Evolutionary conservation across 2,113 vertebrate species (phyloP), one percentile per base, ranked within the genome.

Genomic region (Eptatretus burgeri): DNA sequence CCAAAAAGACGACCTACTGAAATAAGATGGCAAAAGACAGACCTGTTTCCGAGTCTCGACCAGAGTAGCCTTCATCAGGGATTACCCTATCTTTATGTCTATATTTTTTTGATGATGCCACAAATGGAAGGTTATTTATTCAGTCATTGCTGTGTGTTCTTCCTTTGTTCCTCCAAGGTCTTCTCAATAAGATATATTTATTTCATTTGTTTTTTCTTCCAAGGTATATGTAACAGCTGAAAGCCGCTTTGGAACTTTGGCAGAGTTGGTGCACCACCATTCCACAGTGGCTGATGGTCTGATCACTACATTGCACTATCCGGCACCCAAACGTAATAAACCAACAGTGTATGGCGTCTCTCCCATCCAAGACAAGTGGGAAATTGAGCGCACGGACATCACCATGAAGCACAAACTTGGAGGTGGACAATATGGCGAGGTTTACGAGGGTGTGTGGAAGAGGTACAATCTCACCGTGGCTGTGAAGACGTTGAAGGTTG

Each of bases 341-440:
- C 91, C 91, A 70, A 98, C 91, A 0, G 85, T 98, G 66, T 98
- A 98, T 1, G 91, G 91, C 0, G 91, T 98, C 70, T 98, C 91
- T n/a, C 91, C 91, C 67, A 98, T 96, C 75, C 86, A 98, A 1
- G 91, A 98, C 74, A 98, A 98, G 71, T 98, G 91, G 91, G 91
- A 98, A 75, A 98, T 98, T 89, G 91, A 98, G 69, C 79, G 91
- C 65, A 98, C 91, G 3, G 91, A 98, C 69, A 98, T 98, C 74
- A 96, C 91, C 75, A 98, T 98, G 91, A 98, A 96, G 82, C 91
- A 98, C 83, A 98, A 98, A 69, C 80, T 98, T 1, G 91, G 91
- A 51, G 91, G 91, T 19, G 91, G 91, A 65, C 91, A 98, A 73
- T 98, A 98, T 2, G 91, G 91, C 1, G 91, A 98, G 73, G 91